Conservation (phyloP, 2,113 vertebrate genomes). For the Vulpes vulpes region DNA sequence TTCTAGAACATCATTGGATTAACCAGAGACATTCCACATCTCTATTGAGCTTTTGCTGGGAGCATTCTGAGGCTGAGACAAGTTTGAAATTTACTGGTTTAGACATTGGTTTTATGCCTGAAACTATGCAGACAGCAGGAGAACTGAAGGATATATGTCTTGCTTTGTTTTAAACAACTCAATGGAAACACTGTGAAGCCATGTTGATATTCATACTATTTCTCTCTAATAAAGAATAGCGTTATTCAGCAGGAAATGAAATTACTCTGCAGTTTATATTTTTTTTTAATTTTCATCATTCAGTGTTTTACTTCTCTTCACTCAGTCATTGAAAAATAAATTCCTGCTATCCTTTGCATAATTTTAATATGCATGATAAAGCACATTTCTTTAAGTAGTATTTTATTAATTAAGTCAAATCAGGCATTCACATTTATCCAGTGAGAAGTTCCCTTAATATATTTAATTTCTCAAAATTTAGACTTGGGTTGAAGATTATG, state of each 20-base stretch:
- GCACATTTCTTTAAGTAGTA: background rate
- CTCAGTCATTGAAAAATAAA: slow-evolving; percentile 28
- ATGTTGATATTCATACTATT: background rate
- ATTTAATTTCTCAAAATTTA: slow-evolving; percentile 25
- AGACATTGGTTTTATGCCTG: background rate
- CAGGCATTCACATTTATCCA: background rate
- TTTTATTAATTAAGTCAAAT: slow-evolving; percentile 48
- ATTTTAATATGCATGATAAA: slow-evolving; percentile 10
- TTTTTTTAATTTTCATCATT: background rate
- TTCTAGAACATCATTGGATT: background rate
- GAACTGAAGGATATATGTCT: background rate
- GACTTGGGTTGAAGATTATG: background rate
- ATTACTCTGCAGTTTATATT: background rate
- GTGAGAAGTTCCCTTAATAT: background rate
- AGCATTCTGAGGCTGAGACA: background rate
- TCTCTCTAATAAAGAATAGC: background rate
- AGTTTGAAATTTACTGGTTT: background rate
- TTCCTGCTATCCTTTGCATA: background rate
- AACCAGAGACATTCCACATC: background rate
- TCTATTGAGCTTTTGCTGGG: background rate
- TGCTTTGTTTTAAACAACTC: background rate
- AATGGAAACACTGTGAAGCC: background rate
- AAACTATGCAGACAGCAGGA: background rate
- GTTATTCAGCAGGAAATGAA: background rate
- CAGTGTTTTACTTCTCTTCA: background rate